Percentiles rank a stretch among this genome's conserved stretches.
Conservation (phyloP, 2,888 invertebrate species). For the Nemurella pictetii region DNA sequence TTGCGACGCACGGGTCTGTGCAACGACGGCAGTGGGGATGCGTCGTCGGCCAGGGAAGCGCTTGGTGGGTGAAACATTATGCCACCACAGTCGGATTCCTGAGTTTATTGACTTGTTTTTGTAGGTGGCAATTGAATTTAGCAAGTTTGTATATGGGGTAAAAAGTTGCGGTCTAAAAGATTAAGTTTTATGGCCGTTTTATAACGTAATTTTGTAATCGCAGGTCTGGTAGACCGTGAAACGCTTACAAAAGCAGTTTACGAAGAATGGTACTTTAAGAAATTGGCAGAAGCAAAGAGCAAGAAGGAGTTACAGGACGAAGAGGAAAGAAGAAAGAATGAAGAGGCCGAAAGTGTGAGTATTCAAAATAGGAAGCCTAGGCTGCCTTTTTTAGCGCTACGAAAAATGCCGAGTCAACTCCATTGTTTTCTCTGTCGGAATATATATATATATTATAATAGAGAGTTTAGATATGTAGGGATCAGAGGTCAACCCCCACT, state of each 20-base stretch:
- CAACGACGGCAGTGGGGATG: not conserved
- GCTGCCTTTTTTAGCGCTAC: no score
- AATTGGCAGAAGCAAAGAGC: conserved; percentile 31
- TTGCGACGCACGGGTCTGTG: conserved; percentile 29
- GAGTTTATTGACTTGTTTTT: not conserved
- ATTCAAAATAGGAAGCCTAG: no score
- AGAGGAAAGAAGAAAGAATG: conserved; percentile 28
- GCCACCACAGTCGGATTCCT: no score
- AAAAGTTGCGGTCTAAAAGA: not conserved
- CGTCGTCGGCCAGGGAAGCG: not conserved
- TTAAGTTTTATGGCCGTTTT: not conserved
- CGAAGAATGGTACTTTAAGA: conserved; percentile 42
- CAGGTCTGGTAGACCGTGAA: conserved; percentile 34
- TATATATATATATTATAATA: no score
- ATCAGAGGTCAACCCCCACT: no score
- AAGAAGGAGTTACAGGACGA: conserved; percentile 27
- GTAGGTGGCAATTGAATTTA: not conserved
- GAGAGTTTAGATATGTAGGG: no score
- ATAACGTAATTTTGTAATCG: not conserved
- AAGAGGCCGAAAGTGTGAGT: conserved; percentile 29
- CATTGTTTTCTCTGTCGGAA: no score
- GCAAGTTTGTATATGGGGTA: conserved; percentile 6
- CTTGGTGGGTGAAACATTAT: conserved; percentile 1
- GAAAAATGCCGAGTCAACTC: no score
- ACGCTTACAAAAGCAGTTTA: conserved; percentile 39